Evolutionary conservation across 2,113 vertebrate genomes (phyloP).

Genomic region (Thalassoma bifasciatum): DNA sequence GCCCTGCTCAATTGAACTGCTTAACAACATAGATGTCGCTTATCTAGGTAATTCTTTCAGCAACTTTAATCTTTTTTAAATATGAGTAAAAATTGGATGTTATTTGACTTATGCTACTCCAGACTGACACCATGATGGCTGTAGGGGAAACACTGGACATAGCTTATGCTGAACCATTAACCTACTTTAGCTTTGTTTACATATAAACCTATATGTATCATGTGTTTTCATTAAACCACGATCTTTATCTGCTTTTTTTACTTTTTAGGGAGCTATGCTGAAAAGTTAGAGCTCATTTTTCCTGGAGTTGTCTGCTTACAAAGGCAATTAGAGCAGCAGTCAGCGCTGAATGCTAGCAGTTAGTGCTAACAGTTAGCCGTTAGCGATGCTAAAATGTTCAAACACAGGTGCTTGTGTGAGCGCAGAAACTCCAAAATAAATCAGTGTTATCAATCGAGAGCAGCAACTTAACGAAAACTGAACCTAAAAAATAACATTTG

Average conservation of each 20-base stretch:
- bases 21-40: neutral
- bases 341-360: slow-evolving; percentile 55
- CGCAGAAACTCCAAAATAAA: neutral
- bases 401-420: slow-evolving; percentile 9
- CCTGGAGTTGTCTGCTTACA: slow-evolving; percentile 53
- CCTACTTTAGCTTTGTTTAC: neutral
- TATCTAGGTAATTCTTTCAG: neutral
- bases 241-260: neutral
- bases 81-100: slow-evolving; percentile 24
- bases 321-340: slow-evolving; percentile 74
- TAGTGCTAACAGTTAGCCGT: slow-evolving; percentile 63
- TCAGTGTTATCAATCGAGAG: neutral
- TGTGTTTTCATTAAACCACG: accelerated
- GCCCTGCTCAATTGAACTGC: no score
- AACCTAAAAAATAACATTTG: neutral
- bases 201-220: neutral
- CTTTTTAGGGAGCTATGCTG: neutral
- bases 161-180: slow-evolving; percentile 10
- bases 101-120: slow-evolving; percentile 21
- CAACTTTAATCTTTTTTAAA: neutral
- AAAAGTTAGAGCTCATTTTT: neutral
- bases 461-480: neutral
- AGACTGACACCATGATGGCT: slow-evolving; percentile 37
- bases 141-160: neutral
- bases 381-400: slow-evolving; percentile 30